These are phyloP conservation scores for Mionectes olivaceus DNA, from an alignment of 2,797 vertebrate genomes.

Conservation along the genomic window DNA sequence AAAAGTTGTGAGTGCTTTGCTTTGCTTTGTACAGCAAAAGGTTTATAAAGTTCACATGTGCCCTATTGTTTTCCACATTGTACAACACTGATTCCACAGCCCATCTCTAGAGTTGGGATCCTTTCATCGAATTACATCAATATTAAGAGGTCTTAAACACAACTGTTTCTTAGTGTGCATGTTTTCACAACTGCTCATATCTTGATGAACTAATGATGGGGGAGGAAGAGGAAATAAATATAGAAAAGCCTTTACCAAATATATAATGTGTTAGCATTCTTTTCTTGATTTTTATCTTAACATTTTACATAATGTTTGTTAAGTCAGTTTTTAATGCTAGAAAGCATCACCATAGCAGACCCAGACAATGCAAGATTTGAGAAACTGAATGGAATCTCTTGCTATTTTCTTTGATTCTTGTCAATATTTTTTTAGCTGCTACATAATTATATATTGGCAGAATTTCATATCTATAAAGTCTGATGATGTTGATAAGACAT, in stretches of 20 bases:
- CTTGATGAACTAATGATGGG: neutral
- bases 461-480: neutral
- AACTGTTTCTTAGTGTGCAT: rapidly evolving
- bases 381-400: neutral
- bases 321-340: neutral
- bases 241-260: neutral
- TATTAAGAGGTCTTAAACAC: neutral
- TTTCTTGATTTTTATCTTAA: neutral
- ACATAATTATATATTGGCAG: neutral
- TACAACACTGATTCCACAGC: neutral
- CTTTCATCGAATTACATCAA: neutral
- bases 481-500: neutral
- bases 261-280: neutral
- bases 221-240: neutral
- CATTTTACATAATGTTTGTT: neutral
- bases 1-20: neutral
- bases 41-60: neutral
- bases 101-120: neutral
- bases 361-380: neutral
- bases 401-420: neutral
- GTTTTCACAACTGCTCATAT: neutral
- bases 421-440: neutral
- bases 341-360: neutral
- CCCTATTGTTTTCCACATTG: neutral
- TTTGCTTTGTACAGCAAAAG: neutral